A percentile compares a stretch with the other conserved stretches of the same genome.
phyloP scores from a whole-genome alignment of 37 sponge, comb jelly and placozoan species.

The Chondrilla cf. caribensis region DNA sequence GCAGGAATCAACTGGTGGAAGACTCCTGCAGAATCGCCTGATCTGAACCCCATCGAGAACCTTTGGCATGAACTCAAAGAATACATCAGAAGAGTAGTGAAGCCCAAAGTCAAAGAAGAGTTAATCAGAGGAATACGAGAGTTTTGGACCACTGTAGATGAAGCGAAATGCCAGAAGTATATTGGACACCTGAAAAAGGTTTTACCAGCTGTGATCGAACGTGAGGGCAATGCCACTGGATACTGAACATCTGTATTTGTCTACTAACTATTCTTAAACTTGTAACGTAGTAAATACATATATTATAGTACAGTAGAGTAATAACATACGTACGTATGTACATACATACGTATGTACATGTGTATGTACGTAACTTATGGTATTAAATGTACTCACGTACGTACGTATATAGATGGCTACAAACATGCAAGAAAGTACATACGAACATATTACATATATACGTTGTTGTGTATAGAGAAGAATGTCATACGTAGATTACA shows the following conservation, averaged over 20 bases:
- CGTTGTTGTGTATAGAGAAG: no score
- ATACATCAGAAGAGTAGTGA: slow-evolving; percentile 31
- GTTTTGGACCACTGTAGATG: slow-evolving; percentile 28
- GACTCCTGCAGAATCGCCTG: slow-evolving; percentile 39
- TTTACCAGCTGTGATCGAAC: slow-evolving; percentile 22
- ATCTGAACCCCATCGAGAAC: slow-evolving; percentile 40
- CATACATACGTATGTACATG: neutral
- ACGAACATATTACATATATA: no score
- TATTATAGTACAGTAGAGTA: neutral
- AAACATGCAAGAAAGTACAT: no score
- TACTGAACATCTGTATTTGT: slow-evolving; percentile 6
- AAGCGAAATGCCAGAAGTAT: slow-evolving; percentile 13
- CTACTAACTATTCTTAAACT: neutral
- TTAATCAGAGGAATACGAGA: slow-evolving; percentile 15
- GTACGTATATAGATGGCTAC: no score
- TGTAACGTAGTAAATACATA: neutral
- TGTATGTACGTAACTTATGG: no score
- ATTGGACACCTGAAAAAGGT: slow-evolving; percentile 25
- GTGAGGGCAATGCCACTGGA: slow-evolving; percentile 31
- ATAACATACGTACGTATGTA: neutral
- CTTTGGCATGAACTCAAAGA: slow-evolving; percentile 34
- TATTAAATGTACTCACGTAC: no score
- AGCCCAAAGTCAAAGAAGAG: slow-evolving; percentile 25
- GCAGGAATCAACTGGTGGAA: slow-evolving; percentile 43
- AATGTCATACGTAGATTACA: no score